Percentiles rank a stretch among this genome's conserved stretches.
Evolutionary conservation across 2,113 vertebrate species (phyloP).

Genomic region (Scomber colias): DNA sequence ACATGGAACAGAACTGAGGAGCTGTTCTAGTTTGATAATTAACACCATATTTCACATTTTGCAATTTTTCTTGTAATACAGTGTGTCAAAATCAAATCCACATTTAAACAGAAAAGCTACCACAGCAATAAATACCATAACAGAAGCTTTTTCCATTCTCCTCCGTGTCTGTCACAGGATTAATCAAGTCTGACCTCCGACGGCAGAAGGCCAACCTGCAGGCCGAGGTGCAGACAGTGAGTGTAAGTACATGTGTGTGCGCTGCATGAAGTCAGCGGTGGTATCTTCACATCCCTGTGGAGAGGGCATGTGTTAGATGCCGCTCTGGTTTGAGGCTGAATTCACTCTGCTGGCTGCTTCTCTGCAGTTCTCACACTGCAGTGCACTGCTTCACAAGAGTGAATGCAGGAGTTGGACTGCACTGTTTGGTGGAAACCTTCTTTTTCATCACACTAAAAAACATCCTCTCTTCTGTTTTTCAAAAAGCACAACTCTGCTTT

Average conservation of each 20-base stretch:
- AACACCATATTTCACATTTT: background rate
- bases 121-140: no score
- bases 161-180: slow-evolving; percentile 79
- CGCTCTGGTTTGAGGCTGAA: slow-evolving; percentile 7
- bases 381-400: background rate
- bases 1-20: no score
- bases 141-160: background rate
- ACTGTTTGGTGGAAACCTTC: slow-evolving; percentile 17
- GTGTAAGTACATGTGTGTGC: slow-evolving; percentile 84
- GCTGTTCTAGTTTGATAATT: background rate
- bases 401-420: background rate
- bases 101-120: background rate
- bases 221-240: slow-evolving; percentile 65
- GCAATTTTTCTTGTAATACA: background rate
- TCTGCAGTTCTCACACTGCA: slow-evolving; percentile 9
- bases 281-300: slow-evolving; percentile 22
- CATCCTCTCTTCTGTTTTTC: background rate
- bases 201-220: slow-evolving; percentile 89
- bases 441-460: slow-evolving; percentile 6
- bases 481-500: slow-evolving; percentile 22
- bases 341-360: slow-evolving; percentile 1
- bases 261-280: slow-evolving; percentile 14
- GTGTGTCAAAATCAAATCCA: background rate
- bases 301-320: slow-evolving; percentile 28
- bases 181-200: slow-evolving; percentile 93